phyloP scores from a whole-genome alignment of 2,113 vertebrate species.

The Litocranius walleri region DNA sequence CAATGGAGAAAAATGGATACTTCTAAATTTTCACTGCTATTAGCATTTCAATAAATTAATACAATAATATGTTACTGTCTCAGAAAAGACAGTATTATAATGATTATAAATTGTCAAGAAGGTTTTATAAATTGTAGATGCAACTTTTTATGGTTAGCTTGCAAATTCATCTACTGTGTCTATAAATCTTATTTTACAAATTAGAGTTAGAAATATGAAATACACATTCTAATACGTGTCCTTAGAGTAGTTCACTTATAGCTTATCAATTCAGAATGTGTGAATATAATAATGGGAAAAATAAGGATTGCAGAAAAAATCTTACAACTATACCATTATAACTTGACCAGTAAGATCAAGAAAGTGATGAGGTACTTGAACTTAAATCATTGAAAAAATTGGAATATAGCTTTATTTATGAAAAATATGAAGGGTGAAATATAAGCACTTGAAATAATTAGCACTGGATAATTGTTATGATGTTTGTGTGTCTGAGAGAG shows the following conservation, averaged over 20 bases:
- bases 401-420: neutral
- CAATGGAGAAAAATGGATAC: neutral
- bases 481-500: too few species aligned
- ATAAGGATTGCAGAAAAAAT: neutral
- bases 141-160: neutral
- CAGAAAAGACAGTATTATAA: neutral
- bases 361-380: neutral
- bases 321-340: neutral
- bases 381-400: neutral
- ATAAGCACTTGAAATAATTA: neutral
- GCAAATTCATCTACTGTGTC: neutral
- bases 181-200: neutral
- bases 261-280: neutral
- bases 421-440: neutral
- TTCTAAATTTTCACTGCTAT: neutral
- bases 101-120: neutral
- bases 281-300: neutral
- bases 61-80: neutral
- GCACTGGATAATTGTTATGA: neutral
- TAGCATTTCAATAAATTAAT: neutral
- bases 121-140: neutral
- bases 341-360: neutral
- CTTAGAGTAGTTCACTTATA: neutral
- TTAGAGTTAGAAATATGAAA: conserved; percentile 40
- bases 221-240: neutral